phyloP scores from a whole-genome alignment of 2,797 vertebrate genomes.

The Ctenopoma multispine region DNA sequence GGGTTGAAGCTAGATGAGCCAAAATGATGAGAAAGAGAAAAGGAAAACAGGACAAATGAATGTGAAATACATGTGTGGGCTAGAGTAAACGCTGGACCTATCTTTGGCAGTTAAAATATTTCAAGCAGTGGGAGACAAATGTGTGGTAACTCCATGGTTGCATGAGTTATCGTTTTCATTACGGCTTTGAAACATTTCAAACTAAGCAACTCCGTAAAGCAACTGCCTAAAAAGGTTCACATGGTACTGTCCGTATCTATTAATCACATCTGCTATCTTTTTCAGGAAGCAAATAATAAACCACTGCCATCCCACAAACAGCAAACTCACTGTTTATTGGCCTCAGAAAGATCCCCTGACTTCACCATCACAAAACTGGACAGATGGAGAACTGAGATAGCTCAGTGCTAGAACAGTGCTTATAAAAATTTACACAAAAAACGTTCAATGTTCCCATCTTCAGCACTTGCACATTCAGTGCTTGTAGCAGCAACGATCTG shows the following conservation, averaged over 20 bases:
- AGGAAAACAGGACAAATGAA: conserved; percentile 17
- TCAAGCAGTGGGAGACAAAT: conserved; percentile 28
- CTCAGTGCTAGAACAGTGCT: no score
- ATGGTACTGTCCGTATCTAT: not conserved
- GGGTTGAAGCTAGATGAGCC: conserved; percentile 4
- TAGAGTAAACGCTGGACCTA: conserved; percentile 6
- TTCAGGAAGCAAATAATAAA: conserved; percentile 30
- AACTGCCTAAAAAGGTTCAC: conserved; percentile 12
- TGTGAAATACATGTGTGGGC: conserved; percentile 12
- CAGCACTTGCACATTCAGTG: not conserved
- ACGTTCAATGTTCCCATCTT: conserved; percentile 6
- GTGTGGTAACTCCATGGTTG: conserved; percentile 20
- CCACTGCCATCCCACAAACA: conserved; percentile 13
- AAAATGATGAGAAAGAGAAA: not conserved
- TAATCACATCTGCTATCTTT: conserved; percentile 47
- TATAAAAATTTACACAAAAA: conserved; percentile 2
- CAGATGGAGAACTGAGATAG: conserved; percentile 20
- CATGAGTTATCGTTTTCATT: conserved; percentile 13
- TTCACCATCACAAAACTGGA: conserved; percentile 6
- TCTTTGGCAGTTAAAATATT: conserved; percentile 9
- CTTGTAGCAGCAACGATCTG: not conserved
- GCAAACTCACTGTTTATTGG: not conserved
- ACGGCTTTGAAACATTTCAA: conserved; percentile 36
- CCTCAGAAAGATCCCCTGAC: not conserved
- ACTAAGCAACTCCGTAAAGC: conserved; percentile 36